Conservation (phyloP, 2,113 vertebrate genomes). For the Laterallus jamaicensis region DNA sequence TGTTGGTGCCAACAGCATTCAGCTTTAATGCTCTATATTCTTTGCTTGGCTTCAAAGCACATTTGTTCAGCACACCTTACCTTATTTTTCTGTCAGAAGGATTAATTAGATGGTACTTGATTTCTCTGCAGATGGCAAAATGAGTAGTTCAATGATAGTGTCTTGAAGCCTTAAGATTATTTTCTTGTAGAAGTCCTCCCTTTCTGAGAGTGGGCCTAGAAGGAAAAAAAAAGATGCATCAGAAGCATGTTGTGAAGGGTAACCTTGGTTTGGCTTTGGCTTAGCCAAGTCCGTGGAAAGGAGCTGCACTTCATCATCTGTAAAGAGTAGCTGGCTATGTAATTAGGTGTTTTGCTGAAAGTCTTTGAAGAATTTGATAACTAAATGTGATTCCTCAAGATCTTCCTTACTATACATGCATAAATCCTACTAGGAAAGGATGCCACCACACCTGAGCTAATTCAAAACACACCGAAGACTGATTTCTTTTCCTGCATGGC, state of each 20-base stretch:
- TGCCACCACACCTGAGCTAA: slow-evolving; percentile 19
- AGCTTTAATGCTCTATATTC: not conserved
- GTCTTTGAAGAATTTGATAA: not conserved
- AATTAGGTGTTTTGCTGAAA: not conserved
- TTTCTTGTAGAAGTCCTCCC: not conserved
- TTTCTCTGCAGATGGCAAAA: not conserved
- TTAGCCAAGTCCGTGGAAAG: not conserved
- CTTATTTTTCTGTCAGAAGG: not conserved
- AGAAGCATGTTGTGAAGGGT: not conserved
- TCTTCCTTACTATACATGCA: not conserved
- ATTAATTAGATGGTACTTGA: not conserved
- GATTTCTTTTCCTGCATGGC: not conserved
- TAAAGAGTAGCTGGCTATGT: not conserved
- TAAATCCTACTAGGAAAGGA: not conserved
- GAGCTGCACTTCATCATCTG: not conserved
- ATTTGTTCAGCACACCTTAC: not conserved
- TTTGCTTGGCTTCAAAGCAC: not conserved
- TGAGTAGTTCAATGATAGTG: not conserved
- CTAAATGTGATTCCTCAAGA: not conserved
- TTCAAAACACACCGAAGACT: not conserved
- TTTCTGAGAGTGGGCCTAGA: not conserved
- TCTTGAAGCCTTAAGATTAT: not conserved
- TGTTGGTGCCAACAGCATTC: not conserved
- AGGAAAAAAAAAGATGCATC: not conserved
- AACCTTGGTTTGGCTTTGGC: not conserved